phyloP scores from a whole-genome alignment of 2,113 vertebrate genomes.

The Chaenocephalus aceratus region DNA sequence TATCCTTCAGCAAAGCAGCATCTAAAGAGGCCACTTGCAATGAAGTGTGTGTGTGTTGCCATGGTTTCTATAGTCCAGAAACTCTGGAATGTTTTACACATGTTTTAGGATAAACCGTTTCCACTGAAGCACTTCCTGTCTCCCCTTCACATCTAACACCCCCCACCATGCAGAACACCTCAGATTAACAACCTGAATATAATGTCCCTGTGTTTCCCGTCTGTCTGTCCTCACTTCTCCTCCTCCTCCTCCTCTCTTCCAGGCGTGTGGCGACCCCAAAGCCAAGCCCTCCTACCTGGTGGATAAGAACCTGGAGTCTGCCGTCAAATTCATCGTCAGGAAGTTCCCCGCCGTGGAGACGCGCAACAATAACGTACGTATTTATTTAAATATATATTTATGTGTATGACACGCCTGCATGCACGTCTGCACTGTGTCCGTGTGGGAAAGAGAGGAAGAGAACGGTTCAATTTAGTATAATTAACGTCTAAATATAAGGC shows the following conservation, averaged over 20 bases:
- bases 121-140: conserved; percentile 36
- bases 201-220: not conserved
- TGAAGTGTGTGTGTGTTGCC: conserved; percentile 41
- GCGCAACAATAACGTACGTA: conserved; percentile 97
- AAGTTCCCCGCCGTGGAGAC: conserved; percentile 99
- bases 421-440: not conserved
- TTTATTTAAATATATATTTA: no score
- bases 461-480: not conserved
- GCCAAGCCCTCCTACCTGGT: conserved; percentile 98
- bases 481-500: no score
- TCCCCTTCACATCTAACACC: conserved; percentile 45
- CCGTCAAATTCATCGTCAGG: conserved; percentile 98
- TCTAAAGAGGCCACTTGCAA: not conserved
- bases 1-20: not conserved
- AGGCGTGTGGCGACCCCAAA: conserved; percentile 98
- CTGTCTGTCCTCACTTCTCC: conserved; percentile 29
- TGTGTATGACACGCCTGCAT: conserved; percentile 36
- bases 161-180: not conserved
- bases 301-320: conserved; percentile 98
- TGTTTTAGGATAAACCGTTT: conserved; percentile 49
- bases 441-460: not conserved
- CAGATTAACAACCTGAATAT: no score
- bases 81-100: not conserved
- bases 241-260: conserved; percentile 21
- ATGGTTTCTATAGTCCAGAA: conserved; percentile 38